Evolutionary conservation across 2,113 vertebrate genomes (phyloP).

Genomic region (Sinocyclocheilus anshuiensis): DNA sequence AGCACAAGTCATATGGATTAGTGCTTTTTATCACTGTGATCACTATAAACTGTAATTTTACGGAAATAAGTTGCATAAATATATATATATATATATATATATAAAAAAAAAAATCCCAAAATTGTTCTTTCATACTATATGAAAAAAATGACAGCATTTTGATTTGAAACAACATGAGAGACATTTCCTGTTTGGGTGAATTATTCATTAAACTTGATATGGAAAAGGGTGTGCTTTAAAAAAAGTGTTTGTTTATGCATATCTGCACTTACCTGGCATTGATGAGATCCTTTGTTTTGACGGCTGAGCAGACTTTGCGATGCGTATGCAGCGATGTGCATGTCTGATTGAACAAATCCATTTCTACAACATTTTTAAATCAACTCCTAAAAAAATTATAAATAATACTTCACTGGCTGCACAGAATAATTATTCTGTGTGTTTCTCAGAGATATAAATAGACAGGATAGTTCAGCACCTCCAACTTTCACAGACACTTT

Average conservation of each 20-base stretch:
- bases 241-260: neutral
- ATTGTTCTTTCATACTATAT: no score
- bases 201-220: no score
- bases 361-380: neutral
- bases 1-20: no score
- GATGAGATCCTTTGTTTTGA: neutral
- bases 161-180: no score
- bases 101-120: no score
- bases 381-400: neutral
- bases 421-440: neutral
- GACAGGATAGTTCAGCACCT: conserved; percentile 32
- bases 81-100: no score
- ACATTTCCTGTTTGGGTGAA: no score
- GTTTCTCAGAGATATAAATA: neutral
- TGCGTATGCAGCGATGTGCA: neutral
- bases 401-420: neutral
- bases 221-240: neutral
- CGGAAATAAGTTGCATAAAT: no score
- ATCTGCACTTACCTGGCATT: neutral
- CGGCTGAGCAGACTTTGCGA: neutral
- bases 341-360: neutral
- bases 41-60: no score
- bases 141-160: no score
- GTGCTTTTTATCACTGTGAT: no score
- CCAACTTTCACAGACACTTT: conserved; percentile 25